A percentile compares a stretch with the other conserved stretches of the same genome.
Evolutionary conservation across 2,888 invertebrate genomes (phyloP).

Genomic region (Drosophila parthenogenetica): DNA sequence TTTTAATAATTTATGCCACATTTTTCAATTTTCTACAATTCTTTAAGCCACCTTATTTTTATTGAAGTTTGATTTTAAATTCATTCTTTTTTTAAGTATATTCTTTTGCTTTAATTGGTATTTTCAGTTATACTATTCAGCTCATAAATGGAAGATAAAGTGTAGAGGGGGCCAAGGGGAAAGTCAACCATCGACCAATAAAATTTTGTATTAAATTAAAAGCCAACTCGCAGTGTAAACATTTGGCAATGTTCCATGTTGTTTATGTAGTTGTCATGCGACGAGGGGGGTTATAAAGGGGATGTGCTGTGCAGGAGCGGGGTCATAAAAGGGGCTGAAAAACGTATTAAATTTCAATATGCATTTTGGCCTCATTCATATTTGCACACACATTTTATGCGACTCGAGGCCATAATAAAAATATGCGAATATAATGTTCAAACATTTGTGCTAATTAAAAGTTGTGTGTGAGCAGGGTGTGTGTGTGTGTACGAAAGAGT

Average conservation of each 20-base stretch:
- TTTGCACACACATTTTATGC: slow-evolving; percentile 56
- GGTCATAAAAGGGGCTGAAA: slow-evolving; percentile 13
- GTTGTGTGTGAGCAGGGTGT: slow-evolving; percentile 10
- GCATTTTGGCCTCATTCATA: slow-evolving; percentile 42
- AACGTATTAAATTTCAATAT: slow-evolving; percentile 59
- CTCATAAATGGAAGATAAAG: background rate
- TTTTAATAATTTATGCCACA: background rate
- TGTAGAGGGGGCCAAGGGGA: background rate
- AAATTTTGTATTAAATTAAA: slow-evolving; percentile 60
- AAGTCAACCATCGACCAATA: slow-evolving; percentile 8
- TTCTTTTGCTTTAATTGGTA: too few relatives aligned
- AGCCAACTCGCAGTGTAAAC: slow-evolving; percentile 43
- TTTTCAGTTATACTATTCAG: background rate
- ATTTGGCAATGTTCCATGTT: slow-evolving; percentile 15
- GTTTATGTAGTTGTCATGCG: slow-evolving; percentile 12
- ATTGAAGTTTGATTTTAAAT: too few relatives aligned
- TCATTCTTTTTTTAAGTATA: background rate
- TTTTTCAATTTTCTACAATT: too few relatives aligned
- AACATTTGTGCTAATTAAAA: slow-evolving; percentile 77
- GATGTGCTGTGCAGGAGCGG: background rate
- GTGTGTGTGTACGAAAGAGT: slow-evolving; percentile 24
- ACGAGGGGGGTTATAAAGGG: background rate
- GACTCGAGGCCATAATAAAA: slow-evolving; percentile 60
- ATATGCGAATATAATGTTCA: slow-evolving; percentile 73
- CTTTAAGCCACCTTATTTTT: too few relatives aligned